Evolutionary conservation across 2,113 vertebrate genomes (phyloP).

Genomic region (Coryphaenoides rupestris): DNA sequence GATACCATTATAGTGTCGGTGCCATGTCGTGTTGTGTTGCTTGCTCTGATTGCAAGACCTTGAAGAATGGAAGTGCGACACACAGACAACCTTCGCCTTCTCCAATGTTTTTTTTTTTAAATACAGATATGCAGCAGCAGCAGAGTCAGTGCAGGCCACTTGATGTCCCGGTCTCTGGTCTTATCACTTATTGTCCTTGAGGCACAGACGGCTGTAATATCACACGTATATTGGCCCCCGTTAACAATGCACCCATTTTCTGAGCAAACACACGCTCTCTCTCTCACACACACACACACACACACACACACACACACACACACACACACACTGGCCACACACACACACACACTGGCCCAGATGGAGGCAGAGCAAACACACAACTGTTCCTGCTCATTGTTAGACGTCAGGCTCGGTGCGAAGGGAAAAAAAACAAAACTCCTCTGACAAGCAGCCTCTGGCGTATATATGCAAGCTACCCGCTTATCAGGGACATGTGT

Average conservation of each 20-base stretch:
- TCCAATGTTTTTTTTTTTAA: too few relatives aligned
- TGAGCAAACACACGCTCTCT: constrained; percentile 34
- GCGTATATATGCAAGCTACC: too few relatives aligned
- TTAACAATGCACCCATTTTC: constrained; percentile 50
- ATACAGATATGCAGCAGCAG: neutral
- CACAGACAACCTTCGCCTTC: neutral
- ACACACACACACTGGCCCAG: constrained; percentile 10
- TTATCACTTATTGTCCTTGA: constrained; percentile 35
- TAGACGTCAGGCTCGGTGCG: constrained; percentile 8
- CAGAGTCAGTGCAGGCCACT: too few relatives aligned
- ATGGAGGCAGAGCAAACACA: constrained; percentile 29
- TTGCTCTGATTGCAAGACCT: neutral
- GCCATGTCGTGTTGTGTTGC: neutral
- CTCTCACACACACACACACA: too few relatives aligned
- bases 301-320: too few relatives aligned
- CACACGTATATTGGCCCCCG: constrained; percentile 34
- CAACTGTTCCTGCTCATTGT: constrained; percentile 25
- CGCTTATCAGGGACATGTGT: too few relatives aligned
- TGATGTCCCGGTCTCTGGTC: constrained; percentile 27
- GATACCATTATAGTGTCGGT: neutral
- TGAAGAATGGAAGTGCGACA: constrained; percentile 3
- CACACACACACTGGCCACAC: too few relatives aligned
- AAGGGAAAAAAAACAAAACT: constrained; percentile 37
- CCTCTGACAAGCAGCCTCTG: too few relatives aligned
- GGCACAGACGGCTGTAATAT: constrained; percentile 29